Evolutionary conservation across 2,113 vertebrate species (phyloP).

Genomic region (Neodon shergylaensis): DNA sequence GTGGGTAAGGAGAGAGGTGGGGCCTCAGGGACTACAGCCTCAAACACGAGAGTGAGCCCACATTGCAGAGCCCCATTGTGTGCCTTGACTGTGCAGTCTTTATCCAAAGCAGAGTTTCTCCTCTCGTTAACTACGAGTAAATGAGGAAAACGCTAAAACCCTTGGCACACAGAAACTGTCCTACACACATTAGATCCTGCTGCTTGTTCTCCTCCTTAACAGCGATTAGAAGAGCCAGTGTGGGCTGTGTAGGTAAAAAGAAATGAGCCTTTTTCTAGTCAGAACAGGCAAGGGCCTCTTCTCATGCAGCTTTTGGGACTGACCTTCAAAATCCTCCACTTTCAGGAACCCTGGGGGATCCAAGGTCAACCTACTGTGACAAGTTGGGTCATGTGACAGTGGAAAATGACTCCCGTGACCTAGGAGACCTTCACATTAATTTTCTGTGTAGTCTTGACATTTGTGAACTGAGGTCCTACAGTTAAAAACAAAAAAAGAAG

Average conservation of each 20-base stretch:
- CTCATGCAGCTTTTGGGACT: not conserved
- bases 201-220: not conserved
- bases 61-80: fast-evolving
- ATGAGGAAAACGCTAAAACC: not conserved
- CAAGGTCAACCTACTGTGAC: not conserved
- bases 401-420: constrained; percentile 46
- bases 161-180: not conserved
- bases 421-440: constrained; percentile 64
- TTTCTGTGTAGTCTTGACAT: constrained; percentile 63
- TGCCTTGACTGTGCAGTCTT: not conserved
- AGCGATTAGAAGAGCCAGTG: not conserved
- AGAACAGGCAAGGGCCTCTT: not conserved
- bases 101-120: not conserved
- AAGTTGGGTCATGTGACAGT: constrained; percentile 37
- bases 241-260: not conserved
- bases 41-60: not conserved
- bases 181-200: not conserved
- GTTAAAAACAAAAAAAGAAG: constrained; percentile 49
- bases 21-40: fast-evolving
- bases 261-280: not conserved
- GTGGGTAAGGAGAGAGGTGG: not conserved
- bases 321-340: constrained; percentile 35
- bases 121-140: not conserved
- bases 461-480: constrained; percentile 57
- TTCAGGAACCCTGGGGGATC: constrained; percentile 4